Base-by-base conservation (phyloP, 1,140 invertebrate species). In the Aphis craccivora region DNA sequence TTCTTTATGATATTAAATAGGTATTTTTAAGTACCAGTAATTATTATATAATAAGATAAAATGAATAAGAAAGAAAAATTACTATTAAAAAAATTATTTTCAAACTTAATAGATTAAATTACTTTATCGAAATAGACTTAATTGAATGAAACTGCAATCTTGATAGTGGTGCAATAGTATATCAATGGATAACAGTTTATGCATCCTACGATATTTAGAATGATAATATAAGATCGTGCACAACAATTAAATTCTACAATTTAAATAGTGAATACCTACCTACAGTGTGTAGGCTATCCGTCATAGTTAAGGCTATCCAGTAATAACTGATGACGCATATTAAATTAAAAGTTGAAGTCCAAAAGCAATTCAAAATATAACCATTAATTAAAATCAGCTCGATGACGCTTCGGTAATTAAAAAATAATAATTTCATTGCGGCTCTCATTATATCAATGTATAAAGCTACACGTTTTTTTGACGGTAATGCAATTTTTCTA, bases 161-260 rank as follows among this genome's bases (percentile, higher is more conserved):
- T 76, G 60, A 76, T 76, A 76, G 60, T 76, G 30, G 30, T 76
- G 60, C 14, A 76, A 76, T n/a, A 76, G n/a, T n/a, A 76, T n/a
- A 18, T n/a, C n/a, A 76, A 76, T 76, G 84, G 14, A 84, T 84
- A 84, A 84, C 43, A 87, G 84, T 87, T 87, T 48, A 87, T 87
- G 30, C 84, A 45, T 87, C 84, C 84, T 87, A 87, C 43, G 43
- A 30, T 48, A 45, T n/a, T 84, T 84, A 25, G 0, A 84, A 84
- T 84, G 35, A 84, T 84, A 84, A 43, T 40, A 40, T 43, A 43
- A 43, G 40, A 84, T 84, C 9, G 9, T 37, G 76, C 22, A 83
- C 35, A 76, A 76, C 76, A 84, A 43, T 84, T 84, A 30, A 45
- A 87, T 87, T 45, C 43, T 30, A 87, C 6, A 87, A 86, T 43